Base-by-base conservation (phyloP, 2,888 invertebrate genomes). In the Ceriagrion tenellum region DNA sequence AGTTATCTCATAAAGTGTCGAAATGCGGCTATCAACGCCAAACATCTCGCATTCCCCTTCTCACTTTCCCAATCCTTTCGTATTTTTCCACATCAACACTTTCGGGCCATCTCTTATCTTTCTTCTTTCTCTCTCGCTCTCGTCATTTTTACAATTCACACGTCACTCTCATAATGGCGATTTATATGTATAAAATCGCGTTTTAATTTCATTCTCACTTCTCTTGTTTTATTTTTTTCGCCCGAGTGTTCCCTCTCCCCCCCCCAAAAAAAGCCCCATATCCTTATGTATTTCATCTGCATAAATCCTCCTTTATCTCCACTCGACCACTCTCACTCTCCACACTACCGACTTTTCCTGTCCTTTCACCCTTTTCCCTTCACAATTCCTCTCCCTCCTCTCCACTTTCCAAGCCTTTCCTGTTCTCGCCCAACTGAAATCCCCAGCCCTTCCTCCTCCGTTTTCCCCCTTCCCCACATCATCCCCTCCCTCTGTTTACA, bases 1-100 rank as follows among this genome's bases (percentile, higher is more conserved):
- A 81, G 81, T 81, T 81, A 81, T 81, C 81, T 81, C 81, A 81
- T 81, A 81, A 81, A 81, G 35, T 81, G 81, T 81, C 81, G 81
- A 81, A 81, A 81, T 81, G 81, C 18, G 30, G 30, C 81, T 81
- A 81, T 81, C 81, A 81, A 10, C 35, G 81, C 81, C 81, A 81
- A 81, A 81, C 81, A 81, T 81, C 81, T 81, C 81, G 10, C 81
- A 8, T 13, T 18, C 13, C 18, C 35, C 16, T 18, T 35, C 81
- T 81, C 16, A 8, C 35, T 35, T n/a, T 35, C 81, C 30, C 13
- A 81, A 81, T 35, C 8, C 30, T 35, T 81, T 35, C 35, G 12
- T n/a, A 2, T 69, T 69, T 35, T 35, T 81, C 81, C 30, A 35
- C 59, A 35, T 81, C 81, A 13, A 81, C 16, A 59, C 26, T 81